Evolutionary conservation across 2,113 vertebrate genomes (phyloP).

Genomic region (Diglossa brunneiventris): DNA sequence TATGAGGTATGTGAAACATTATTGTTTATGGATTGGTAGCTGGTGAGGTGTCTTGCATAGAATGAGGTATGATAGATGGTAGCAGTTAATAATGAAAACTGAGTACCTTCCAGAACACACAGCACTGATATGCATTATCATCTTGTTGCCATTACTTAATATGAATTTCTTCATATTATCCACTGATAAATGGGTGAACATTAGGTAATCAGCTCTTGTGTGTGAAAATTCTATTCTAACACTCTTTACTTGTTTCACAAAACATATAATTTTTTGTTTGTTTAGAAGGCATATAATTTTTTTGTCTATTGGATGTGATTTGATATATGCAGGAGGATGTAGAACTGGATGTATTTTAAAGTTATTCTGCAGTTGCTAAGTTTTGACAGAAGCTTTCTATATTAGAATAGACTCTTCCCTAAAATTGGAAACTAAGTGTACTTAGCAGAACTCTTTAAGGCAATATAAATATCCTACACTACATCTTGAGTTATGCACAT

Average conservation of each 20-base stretch:
- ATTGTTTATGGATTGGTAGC: constrained; percentile 65
- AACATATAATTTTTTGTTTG: neutral
- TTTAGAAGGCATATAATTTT: neutral
- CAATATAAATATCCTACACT: constrained; percentile 6
- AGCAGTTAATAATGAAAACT: constrained; percentile 46
- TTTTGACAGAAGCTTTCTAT: constrained; percentile 50
- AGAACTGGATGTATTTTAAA: constrained; percentile 40
- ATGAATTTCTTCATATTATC: constrained; percentile 8
- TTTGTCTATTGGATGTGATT: neutral
- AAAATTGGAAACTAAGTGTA: constrained; percentile 53
- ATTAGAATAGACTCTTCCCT: constrained; percentile 61
- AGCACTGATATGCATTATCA: neutral
- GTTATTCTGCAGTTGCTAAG: constrained; percentile 17
- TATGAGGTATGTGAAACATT: constrained; percentile 74
- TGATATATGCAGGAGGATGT: neutral
- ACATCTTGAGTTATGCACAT: neutral
- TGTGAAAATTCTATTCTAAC: constrained; percentile 21
- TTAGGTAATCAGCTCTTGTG: constrained; percentile 5
- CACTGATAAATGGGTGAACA: constrained; percentile 15
- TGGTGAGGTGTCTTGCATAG: constrained; percentile 60
- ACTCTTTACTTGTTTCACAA: neutral
- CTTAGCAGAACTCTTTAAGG: constrained; percentile 48
- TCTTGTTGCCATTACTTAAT: constrained; percentile 15
- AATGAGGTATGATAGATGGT: constrained; percentile 41
- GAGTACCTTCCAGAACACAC: constrained; percentile 41